Percentiles rank a stretch among this genome's conserved stretches.
phyloP scores from a whole-genome alignment of 1,140 invertebrate species.

The Sarcophaga bullata region DNA sequence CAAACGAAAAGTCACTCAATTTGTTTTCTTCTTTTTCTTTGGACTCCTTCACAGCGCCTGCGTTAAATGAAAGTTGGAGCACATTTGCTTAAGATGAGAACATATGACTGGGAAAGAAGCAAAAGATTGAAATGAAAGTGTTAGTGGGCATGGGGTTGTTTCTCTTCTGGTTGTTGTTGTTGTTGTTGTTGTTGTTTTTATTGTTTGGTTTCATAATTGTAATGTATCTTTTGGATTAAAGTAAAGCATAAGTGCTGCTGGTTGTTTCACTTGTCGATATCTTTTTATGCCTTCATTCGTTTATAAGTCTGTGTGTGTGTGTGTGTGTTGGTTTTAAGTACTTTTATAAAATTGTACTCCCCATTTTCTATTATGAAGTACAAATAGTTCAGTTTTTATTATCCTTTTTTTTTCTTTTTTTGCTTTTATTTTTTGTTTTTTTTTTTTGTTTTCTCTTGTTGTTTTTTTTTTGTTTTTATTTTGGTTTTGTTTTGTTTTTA shows the following conservation, averaged over 20 bases:
- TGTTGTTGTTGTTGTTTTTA: background rate
- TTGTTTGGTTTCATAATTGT: slow-evolving; percentile 31
- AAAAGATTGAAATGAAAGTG: background rate
- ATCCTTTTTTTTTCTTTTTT: slow-evolving; percentile 32
- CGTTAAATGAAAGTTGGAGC: background rate
- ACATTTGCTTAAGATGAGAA: too few relatives aligned
- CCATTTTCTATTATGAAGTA: slow-evolving; percentile 24
- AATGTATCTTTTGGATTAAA: slow-evolving; percentile 40
- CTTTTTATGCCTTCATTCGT: background rate
- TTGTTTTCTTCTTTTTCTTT: too few relatives aligned
- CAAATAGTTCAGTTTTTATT: slow-evolving; percentile 30
- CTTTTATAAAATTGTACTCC: slow-evolving; percentile 38
- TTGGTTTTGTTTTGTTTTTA: background rate
- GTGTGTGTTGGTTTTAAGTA: slow-evolving; percentile 25
- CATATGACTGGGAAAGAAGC: background rate
- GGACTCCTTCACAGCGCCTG: background rate
- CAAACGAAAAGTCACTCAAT: too few relatives aligned
- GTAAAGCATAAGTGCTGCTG: slow-evolving; percentile 19
- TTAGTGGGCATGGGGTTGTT: background rate
- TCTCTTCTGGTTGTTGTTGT: background rate
- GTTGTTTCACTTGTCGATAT: background rate
- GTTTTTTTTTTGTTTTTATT: too few relatives aligned
- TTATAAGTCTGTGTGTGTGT: slow-evolving; percentile 16
- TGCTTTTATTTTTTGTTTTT: slow-evolving; percentile 29
- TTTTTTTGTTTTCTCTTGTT: background rate